Base-by-base conservation (phyloP, 2,113 vertebrate genomes). In the Cinclus cinclus region DNA sequence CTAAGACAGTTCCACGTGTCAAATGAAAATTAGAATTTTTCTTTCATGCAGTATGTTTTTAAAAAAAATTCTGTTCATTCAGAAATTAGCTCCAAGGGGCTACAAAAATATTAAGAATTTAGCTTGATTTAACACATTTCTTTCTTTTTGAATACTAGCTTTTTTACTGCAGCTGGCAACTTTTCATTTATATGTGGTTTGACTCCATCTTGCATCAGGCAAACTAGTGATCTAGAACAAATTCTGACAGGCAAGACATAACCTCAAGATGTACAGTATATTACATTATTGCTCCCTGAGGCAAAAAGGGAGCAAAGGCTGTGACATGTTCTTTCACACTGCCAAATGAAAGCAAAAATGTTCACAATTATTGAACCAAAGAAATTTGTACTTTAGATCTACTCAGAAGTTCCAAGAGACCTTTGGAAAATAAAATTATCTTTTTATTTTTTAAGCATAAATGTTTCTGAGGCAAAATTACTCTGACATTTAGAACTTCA, bases 211-310 rank as follows among this genome's bases (percentile, higher is more conserved):
- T 65, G 67, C 18, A 78, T 79, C 62, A 89, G 58, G 50, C 28
- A 92, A 85, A 84, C 31, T 31, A 90, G 64, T 67, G 75, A 83
- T 79, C 69, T 76, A 80, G 44, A 83, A 91, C 33, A 92, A 92
- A 92, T 64, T 83, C 44, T 84, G 79, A 62, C 59, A 91, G 31
- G 62, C 15, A 88, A 88, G 74, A 80, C 52, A 80, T 56, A 82
- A 89, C 39, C 39, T 75, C 42, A 87, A 84, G 33, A 62, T 46
- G 49, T 41, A 87, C 28, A 56, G 17, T 55, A 60, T 56, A 79
- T 82, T 53, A 71, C 16, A 80, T 23, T 64, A 60, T 31, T 73
- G 50, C 17, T 81, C 28, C 62, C 30, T 8, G 2, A 88, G 53
- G 53, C 56, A 55, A 46, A n/a, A 94, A 91, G 74, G 31, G 13